Base-by-base conservation (phyloP, 2,797 vertebrate genomes). In the Columba guinea region DNA sequence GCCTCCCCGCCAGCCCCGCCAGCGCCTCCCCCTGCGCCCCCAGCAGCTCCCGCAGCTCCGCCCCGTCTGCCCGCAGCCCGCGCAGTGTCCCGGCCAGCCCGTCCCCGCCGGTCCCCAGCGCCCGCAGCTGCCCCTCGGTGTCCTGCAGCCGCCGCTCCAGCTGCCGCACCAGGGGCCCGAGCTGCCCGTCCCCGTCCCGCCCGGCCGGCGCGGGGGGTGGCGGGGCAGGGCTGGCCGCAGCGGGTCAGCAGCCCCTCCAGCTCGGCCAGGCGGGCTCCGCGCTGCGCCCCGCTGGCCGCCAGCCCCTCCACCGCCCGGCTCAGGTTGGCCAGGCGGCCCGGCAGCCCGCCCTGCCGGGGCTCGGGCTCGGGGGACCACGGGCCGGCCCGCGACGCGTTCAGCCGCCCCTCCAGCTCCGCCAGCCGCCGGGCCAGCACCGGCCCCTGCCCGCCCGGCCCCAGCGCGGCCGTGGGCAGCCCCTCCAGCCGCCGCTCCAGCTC, bases 81-180 rank as follows among this genome's bases (percentile, higher is more conserved):
- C 96, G 95, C 67, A 99, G 96, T 7, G 59, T 90, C 44, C 98
- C 96, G 3, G 94, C 91, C 73, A 98, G 92, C 4, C 98, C 98
- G 87, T 98, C 98, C 23, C 98, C 98, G 3, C 98, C 97, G 18
- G 97, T 81, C 5, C 97, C 97, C 62, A 99, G 93, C 84, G 96
- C 24, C 98, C 83, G 95, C 84, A 99, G 98, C 89, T 98, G 96
- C 3, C 97, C 98, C 51, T 98, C 95, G 4, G 97, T 97, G 60
- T 98, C 95, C 84, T 98, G 97, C 24, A 99, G 97, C 84, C 97
- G 98, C 97, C 96, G 98, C 85, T 98, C 97, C 62, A 99, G 92
- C n/a, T 97, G 98, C 81, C 97, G 98, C 55, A 99, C 97, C 5
- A 97, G 94, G 30, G 98, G 97, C 3, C 98, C 97, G 6, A 98